phyloP scores from a whole-genome alignment of 1,140 invertebrate genomes.

The Zaprionus taronus region DNA sequence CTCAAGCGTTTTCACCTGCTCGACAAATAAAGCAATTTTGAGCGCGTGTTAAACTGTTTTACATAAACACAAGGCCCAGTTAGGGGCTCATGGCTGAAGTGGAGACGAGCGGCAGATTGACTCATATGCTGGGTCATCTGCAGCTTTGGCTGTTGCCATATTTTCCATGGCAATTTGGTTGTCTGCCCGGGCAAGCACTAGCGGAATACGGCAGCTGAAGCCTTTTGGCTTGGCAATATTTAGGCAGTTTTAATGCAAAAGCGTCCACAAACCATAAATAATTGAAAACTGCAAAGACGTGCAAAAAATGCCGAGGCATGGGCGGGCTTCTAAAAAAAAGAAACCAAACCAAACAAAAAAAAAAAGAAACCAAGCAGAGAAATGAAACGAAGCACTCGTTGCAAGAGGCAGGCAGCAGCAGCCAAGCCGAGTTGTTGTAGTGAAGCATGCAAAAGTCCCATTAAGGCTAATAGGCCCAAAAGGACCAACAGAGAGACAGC shows the following conservation, averaged over 20 bases:
- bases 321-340: conserved; percentile 45
- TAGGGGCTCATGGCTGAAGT: neutral
- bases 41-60: conserved; percentile 61
- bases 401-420: conserved; percentile 44
- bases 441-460: conserved; percentile 72
- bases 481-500: conserved; percentile 56
- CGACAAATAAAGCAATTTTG: conserved; percentile 65
- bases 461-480: conserved; percentile 75
- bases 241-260: conserved; percentile 74
- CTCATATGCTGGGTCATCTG: conserved; percentile 64
- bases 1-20: conserved; percentile 49
- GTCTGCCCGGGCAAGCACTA: conserved; percentile 34
- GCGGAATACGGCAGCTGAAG: conserved; percentile 20
- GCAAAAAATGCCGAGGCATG: conserved; percentile 61
- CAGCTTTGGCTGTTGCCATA: conserved; percentile 50
- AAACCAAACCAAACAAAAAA: neutral
- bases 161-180: conserved; percentile 60
- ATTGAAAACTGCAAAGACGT: conserved; percentile 74
- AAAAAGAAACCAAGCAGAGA: conserved; percentile 2
- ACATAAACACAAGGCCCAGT: conserved; percentile 44
- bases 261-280: conserved; percentile 76
- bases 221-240: conserved; percentile 54
- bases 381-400: conserved; percentile 37
- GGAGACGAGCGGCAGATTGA: conserved; percentile 40
- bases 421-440: conserved; percentile 62